Base-by-base conservation (phyloP, 2,888 invertebrate genomes). In the Pachymerium ferrugineum region DNA sequence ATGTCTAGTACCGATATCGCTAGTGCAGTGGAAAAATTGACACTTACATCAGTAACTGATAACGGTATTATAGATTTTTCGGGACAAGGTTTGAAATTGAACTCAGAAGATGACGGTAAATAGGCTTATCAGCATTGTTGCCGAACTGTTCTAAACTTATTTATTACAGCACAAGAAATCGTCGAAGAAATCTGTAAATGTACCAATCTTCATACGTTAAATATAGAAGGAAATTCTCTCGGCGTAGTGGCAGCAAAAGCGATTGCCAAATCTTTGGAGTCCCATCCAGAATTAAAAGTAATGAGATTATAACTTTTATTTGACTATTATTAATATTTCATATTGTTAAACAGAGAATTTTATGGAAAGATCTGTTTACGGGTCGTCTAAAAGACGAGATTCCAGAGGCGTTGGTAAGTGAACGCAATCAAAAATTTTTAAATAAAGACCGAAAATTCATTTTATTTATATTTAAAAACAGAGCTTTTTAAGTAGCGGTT, bases 351-450 rank as follows among this genome's bases (percentile, higher is more conserved):
- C 79, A 85, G 82, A 80, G 90, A 80, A 96, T 96, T 0, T 83
- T 92, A 73, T 97, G 97, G 92, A 95, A 94, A 75, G 97, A 99
- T 80, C 89, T 99, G 87, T 99, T 99, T 81, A 98, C 98, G 0
- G 93, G 97, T 0, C 86, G 99, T 70, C 88, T 94, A 84, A 98
- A 97, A 83, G 88, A 91, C 0, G 98, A 99, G 85, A 98, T 99
- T 80, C 98, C 98, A 0, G 86, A 88, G 47, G 95, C 97, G 6
- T 82, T 99, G 81, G 91, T 91, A 82, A 84, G 85, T 79, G n/a
- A n/a, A n/a, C n/a, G n/a, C n/a, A n/a, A n/a, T n/a, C n/a, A n/a
- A n/a, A n/a, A n/a, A 8, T 35, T 35, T 35, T 35, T 8, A 35
- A 35, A 35, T 35, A 14, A 35, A 35, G 35, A 35, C 10, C n/a